Evolutionary conservation across 2,797 vertebrate species (phyloP), one percentile per base, ranked within the genome.

Genomic region (Paguma larvata): DNA sequence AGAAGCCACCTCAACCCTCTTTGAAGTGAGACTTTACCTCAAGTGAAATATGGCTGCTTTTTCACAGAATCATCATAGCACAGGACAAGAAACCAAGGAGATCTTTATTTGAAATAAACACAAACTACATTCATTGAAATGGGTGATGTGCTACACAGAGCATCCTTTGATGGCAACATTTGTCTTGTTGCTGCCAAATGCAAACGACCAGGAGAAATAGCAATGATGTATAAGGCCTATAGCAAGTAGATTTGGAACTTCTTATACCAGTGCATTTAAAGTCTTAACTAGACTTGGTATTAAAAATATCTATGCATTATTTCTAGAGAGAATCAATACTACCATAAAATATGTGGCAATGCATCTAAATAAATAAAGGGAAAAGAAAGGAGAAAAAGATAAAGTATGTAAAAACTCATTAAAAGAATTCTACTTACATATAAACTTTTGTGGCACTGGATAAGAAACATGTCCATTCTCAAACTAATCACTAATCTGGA

Each of bases 71-170:
- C 75, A 86, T 72, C 25, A 10, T 6, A 79, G 44, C 46, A 21
- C 12, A 73, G 44, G 59, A 85, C 77, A 62, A 34, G 32, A 85
- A 92, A 84, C 25, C 27, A 67, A 88, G 30, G 27, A 75, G 44
- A 79, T 6, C 2, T 85, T 79, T 51, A 46, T 82, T 89, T 88
- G 41, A 85, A 88, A 85, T 75, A 56, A 96, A 94, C 44, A 46
- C 34, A 80, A 19, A 83, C 92, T 67, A 23, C 3, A 30, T 75
- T 85, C 56, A 48, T 41, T 82, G 62, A 97, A 94, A 96, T 86
- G 56, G 41, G 32, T 56, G n/a, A 44, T 68, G 32, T 14, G 62
- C 18, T 89, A 41, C n/a, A 13, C 0, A 0, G 15, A 87, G 15
- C 65, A 51, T 70, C 38, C 21, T 56, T 90, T 91, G 59, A 91